phyloP scores from a whole-genome alignment of 2,888 invertebrate genomes.

The Gibbula magus region DNA sequence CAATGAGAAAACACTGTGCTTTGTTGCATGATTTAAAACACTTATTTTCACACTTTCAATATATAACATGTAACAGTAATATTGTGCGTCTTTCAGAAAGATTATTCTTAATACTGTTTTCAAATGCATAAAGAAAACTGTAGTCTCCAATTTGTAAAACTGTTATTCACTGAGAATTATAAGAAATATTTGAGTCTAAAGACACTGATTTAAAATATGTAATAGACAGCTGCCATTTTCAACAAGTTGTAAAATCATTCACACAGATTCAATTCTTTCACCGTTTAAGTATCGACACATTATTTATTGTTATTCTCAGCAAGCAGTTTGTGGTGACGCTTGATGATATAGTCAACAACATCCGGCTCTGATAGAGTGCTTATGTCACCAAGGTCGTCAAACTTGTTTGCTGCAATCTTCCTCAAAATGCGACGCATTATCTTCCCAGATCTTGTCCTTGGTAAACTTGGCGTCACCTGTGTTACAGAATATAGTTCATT shows the following conservation, averaged over 20 bases:
- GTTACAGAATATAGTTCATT: slow-evolving; percentile 33
- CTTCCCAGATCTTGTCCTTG: slow-evolving; percentile 78
- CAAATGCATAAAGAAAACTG: background rate
- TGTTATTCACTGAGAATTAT: background rate
- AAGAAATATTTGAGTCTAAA: background rate
- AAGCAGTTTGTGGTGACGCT: slow-evolving; percentile 50
- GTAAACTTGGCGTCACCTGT: slow-evolving; percentile 73
- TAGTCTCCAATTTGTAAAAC: background rate
- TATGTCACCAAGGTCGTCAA: slow-evolving; percentile 72
- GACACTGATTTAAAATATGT: background rate
- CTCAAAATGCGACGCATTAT: slow-evolving; percentile 77
- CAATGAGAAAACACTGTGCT: too few species aligned
- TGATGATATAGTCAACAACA: slow-evolving; percentile 66
- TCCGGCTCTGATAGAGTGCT: slow-evolving; percentile 73
- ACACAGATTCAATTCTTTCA: background rate
- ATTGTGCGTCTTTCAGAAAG: background rate
- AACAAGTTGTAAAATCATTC: too few species aligned
- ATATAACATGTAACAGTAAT: background rate
- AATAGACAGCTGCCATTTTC: too few species aligned
- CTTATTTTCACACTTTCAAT: too few species aligned
- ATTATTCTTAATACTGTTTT: background rate
- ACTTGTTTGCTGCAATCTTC: slow-evolving; percentile 74
- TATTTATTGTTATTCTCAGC: background rate
- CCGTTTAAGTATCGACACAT: background rate
- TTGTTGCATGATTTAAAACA: too few species aligned